phyloP scores from a whole-genome alignment of 1,140 invertebrate genomes.

The Idris sp. region DNA sequence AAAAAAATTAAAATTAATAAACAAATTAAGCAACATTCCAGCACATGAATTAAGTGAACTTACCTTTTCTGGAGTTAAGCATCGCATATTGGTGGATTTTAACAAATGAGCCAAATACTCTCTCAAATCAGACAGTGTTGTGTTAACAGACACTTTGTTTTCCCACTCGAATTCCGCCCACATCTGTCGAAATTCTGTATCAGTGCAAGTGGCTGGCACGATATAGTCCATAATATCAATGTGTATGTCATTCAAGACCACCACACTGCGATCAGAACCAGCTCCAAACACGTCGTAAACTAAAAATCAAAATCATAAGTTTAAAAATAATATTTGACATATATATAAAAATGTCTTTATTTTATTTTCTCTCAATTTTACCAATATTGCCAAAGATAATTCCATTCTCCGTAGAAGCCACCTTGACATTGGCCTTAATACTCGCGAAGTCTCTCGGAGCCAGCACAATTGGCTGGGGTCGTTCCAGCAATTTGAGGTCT shows the following conservation, averaged over 20 bases:
- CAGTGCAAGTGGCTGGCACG: conserved; percentile 95
- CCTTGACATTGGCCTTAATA: conserved; percentile 97
- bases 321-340: no score
- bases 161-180: conserved; percentile 99
- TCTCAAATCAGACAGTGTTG: conserved; percentile 93
- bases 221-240: conserved; percentile 99
- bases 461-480: conserved; percentile 95
- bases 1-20: no score
- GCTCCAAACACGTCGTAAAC: conserved; percentile 97
- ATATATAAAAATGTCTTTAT: no score
- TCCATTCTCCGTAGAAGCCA: conserved; percentile 98
- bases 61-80: conserved; percentile 95
- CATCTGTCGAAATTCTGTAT: conserved; percentile 98
- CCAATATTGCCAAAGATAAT: conserved; percentile 99
- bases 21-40: no score
- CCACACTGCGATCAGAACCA: conserved; percentile 95
- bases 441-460: conserved; percentile 98
- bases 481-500: conserved; percentile 98
- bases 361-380: no score
- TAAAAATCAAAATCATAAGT: no score
- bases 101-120: conserved; percentile 96
- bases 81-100: conserved; percentile 99
- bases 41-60: no score
- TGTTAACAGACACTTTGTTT: conserved; percentile 99
- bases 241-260: conserved; percentile 99